phyloP scores from a whole-genome alignment of 2,113 vertebrate genomes.

The Chitala chitala region DNA sequence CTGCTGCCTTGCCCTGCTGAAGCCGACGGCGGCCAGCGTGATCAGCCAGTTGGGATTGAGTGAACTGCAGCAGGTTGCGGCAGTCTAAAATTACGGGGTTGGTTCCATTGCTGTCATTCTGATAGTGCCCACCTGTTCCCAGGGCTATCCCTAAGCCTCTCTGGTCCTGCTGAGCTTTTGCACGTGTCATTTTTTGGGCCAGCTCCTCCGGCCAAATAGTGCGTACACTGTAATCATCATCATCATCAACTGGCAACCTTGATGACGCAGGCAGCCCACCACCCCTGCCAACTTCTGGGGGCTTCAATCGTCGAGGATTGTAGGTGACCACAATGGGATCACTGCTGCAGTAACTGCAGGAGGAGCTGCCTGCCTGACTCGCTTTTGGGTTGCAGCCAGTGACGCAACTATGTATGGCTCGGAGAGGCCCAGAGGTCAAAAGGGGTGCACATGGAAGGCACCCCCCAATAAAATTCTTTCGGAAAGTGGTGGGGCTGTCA shows the following conservation, averaged over 20 bases:
- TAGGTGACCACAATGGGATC: slow-evolving; percentile 78
- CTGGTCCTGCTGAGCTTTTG: slow-evolving; percentile 55
- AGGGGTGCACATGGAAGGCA: slow-evolving; percentile 67
- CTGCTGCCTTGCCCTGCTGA: slow-evolving; percentile 67
- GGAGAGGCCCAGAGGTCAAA: slow-evolving; percentile 58
- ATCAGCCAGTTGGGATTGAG: slow-evolving; percentile 56
- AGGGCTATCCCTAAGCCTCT: slow-evolving; percentile 39
- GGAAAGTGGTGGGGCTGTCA: slow-evolving; percentile 61
- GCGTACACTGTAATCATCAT: slow-evolving; percentile 69
- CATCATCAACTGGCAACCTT: slow-evolving; percentile 46
- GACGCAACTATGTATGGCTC: slow-evolving; percentile 67
- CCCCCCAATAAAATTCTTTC: slow-evolving; percentile 62
- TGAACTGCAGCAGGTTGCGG: slow-evolving; percentile 63
- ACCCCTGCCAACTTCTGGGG: slow-evolving; percentile 47
- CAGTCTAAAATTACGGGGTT: slow-evolving; percentile 66
- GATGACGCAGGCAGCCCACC: slow-evolving; percentile 37
- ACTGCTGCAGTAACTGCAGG: slow-evolving; percentile 78
- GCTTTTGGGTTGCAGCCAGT: slow-evolving; percentile 68
- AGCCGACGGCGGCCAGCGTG: slow-evolving; percentile 58
- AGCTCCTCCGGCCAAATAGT: slow-evolving; percentile 77
- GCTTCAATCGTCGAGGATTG: slow-evolving; percentile 62
- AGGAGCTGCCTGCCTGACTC: slow-evolving; percentile 68
- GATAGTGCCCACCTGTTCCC: slow-evolving; percentile 40
- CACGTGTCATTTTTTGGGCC: slow-evolving; percentile 67
- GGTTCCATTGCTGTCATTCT: slow-evolving; percentile 43